A percentile compares a stretch with the other conserved stretches of the same genome.
Evolutionary conservation across 1,140 invertebrate species (phyloP).

Genomic region (Trachymyrmex septentrionalis): DNA sequence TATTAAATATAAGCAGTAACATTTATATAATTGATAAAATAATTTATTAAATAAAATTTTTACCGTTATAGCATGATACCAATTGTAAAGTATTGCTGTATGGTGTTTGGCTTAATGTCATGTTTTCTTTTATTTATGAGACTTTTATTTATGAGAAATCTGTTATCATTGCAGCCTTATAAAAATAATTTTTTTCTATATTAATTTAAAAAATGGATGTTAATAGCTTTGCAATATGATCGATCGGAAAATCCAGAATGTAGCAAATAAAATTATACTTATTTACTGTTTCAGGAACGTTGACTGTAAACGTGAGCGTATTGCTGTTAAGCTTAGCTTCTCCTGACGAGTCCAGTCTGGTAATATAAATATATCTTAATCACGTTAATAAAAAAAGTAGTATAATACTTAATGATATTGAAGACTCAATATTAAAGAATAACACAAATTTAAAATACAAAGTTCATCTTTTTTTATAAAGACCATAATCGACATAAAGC

Average conservation of each 20-base stretch:
- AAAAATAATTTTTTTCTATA: not conserved
- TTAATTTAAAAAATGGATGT: slow-evolving; percentile 26
- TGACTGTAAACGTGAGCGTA: slow-evolving; percentile 97
- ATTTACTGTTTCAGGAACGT: slow-evolving; percentile 89
- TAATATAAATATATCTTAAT: slow-evolving; percentile 86
- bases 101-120: not conserved
- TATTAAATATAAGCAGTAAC: not conserved
- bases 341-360: slow-evolving; percentile 97
- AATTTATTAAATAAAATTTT: not conserved
- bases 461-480: too few relatives aligned
- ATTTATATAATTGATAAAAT: not conserved
- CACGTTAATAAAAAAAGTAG: not conserved
- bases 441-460: too few relatives aligned
- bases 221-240: slow-evolving; percentile 28
- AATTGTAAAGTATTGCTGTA: not conserved
- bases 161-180: not conserved
- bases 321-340: slow-evolving; percentile 96
- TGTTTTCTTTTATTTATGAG: not conserved
- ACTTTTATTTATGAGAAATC: not conserved
- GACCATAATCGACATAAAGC: too few relatives aligned
- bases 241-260: slow-evolving; percentile 24
- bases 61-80: not conserved
- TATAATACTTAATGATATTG: not conserved
- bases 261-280: slow-evolving; percentile 6
- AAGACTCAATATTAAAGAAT: not conserved